Base-by-base conservation (phyloP, 2,888 invertebrate genomes). In the Baronia brevicornis region DNA sequence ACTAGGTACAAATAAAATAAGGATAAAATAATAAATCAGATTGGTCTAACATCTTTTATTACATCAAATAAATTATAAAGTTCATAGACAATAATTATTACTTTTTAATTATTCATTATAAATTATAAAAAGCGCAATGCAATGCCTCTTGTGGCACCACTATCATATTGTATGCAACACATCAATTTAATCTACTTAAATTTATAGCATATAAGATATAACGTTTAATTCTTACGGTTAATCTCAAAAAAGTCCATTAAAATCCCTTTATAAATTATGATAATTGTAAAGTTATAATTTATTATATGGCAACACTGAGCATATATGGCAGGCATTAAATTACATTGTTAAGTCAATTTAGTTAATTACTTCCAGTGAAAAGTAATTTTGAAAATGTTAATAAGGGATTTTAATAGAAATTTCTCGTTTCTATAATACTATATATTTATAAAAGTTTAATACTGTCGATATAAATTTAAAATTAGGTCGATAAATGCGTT, bases 1-100 rank as follows among this genome's bases (percentile, higher is more conserved):
- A n/a, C n/a, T n/a, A n/a, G n/a, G n/a, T n/a, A n/a, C n/a, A n/a
- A n/a, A n/a, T n/a, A n/a, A n/a, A n/a, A n/a, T n/a, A n/a, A n/a
- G n/a, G n/a, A n/a, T n/a, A n/a, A n/a, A n/a, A n/a, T n/a, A n/a
- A 46, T 51, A 49, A 51, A 41, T 33, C 31, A 25, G 20, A 12
- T 36, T 46, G 64, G 64, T 71, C 77, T 78, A 78, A 78, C 77
- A 75, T 68, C 61, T 58, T 75, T 77, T 75, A 77, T 61, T 78
- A 77, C 74, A 67, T 74, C 72, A 69, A 74, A 72, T 74, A 78
- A 77, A 69, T 70, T 62, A 69, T 66, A 68, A 62, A 64, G 60
- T 53, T 65, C 54, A 61, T 65, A 61, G 61, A 63, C 58, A 61
- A 64, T 64, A 49, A 50, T 62, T 60, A 53, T 51, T 51, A 49